Evolutionary conservation across 1,140 invertebrate genomes (phyloP).

Genomic region (Hestina assimilis): DNA sequence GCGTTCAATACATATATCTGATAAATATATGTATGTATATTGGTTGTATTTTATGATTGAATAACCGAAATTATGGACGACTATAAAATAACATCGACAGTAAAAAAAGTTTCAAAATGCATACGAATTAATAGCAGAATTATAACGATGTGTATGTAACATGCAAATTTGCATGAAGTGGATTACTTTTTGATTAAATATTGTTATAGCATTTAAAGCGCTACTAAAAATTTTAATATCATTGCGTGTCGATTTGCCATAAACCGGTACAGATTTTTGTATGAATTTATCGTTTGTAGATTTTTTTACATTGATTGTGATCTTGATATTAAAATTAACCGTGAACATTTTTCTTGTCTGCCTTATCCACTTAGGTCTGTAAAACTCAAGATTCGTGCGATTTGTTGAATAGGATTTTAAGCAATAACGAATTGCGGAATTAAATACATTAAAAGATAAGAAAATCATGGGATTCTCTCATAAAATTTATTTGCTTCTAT

Average conservation of each 20-base stretch:
- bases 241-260: background rate
- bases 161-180: background rate
- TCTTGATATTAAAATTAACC: no score
- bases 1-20: background rate
- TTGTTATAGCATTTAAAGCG: background rate
- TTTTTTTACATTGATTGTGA: background rate
- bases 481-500: slow-evolving; percentile 4
- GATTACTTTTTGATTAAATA: background rate
- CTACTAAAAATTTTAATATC: background rate
- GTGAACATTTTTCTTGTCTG: no score
- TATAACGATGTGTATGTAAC: no score
- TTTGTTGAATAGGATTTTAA: no score
- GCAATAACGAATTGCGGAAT: background rate
- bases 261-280: background rate
- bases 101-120: no score
- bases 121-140: no score
- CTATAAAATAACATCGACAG: no score
- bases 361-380: no score
- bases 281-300: background rate
- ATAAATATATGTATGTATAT: no score
- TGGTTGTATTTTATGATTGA: no score
- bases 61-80: no score
- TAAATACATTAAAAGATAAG: background rate
- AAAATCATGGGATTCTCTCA: background rate
- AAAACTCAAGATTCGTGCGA: no score